These are phyloP conservation scores for Callionymus lyra DNA, from an alignment of 2,113 vertebrate genomes.

Conservation along the genomic window DNA sequence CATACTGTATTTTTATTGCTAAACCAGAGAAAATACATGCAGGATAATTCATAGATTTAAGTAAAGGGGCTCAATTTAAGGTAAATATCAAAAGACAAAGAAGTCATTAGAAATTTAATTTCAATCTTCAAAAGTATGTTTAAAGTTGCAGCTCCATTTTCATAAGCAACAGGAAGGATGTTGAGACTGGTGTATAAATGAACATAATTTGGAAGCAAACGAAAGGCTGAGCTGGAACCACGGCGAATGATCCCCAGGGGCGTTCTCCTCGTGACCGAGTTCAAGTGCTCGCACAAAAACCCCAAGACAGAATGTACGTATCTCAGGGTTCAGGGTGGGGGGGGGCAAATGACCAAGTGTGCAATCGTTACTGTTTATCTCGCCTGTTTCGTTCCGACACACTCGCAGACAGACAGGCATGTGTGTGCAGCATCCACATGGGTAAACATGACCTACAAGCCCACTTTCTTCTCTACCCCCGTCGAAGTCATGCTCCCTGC, in stretches of 20 bases:
- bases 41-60: no score
- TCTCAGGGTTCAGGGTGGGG: no score
- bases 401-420: conserved; percentile 12
- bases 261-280: conserved; percentile 1
- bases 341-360: conserved; percentile 27
- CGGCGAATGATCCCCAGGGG: no score
- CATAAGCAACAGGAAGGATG: conserved; percentile 10
- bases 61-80: no score
- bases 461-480: conserved; percentile 46
- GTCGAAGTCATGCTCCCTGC: conserved; percentile 26
- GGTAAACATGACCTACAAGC: conserved; percentile 56
- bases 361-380: conserved; percentile 35
- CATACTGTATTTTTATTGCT: no score
- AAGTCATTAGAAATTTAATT: no score
- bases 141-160: no score
- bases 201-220: no score
- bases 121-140: no score
- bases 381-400: not conserved
- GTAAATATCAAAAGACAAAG: no score
- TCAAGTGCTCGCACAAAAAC: conserved; percentile 31
- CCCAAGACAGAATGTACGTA: conserved; percentile 21
- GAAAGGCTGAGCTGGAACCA: no score
- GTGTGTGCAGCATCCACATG: conserved; percentile 9
- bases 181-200: not conserved
- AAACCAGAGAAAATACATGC: no score